Evolutionary conservation across 2,113 vertebrate genomes (phyloP).

Genomic region (Neopipo cinnamomea): DNA sequence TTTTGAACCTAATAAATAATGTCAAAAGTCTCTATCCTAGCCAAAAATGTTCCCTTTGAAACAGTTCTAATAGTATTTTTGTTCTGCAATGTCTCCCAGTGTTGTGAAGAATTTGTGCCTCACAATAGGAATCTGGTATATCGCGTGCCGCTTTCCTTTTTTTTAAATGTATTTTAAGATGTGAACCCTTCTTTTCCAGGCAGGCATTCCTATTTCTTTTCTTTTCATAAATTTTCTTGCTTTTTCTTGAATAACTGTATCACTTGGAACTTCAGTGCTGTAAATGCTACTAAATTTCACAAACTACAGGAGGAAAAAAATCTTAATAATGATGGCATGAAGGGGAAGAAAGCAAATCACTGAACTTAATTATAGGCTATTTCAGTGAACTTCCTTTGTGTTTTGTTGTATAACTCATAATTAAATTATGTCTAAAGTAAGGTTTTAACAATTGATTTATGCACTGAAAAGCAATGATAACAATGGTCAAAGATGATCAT

Average conservation of each 20-base stretch:
- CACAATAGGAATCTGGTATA: conserved; percentile 79
- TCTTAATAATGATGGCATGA: conserved; percentile 20
- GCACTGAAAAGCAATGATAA: conserved; percentile 37
- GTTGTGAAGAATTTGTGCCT: conserved; percentile 81
- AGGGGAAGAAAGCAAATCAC: not conserved
- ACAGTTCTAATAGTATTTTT: conserved; percentile 90
- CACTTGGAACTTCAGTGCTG: not conserved
- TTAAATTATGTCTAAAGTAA: conserved; percentile 36
- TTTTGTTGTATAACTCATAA: conserved; percentile 52
- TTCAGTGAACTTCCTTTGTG: not conserved
- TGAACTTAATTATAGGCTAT: not conserved
- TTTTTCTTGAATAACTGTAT: not conserved
- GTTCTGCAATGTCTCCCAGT: conserved; percentile 78
- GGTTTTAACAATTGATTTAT: conserved; percentile 47
- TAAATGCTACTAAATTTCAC: not conserved
- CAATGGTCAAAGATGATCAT: not conserved
- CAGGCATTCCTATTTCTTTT: not conserved
- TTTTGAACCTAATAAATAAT: conserved; percentile 90
- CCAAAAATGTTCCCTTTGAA: conserved; percentile 86
- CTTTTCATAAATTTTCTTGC: not conserved
- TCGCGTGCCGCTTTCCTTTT: conserved; percentile 75
- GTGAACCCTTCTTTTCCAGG: not conserved
- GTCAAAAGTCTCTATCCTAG: conserved; percentile 86
- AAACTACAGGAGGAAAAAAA: not conserved
- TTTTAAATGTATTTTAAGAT: not conserved